Base-by-base conservation (phyloP, 2,797 vertebrate genomes). In the Crenichthys baileyi region DNA sequence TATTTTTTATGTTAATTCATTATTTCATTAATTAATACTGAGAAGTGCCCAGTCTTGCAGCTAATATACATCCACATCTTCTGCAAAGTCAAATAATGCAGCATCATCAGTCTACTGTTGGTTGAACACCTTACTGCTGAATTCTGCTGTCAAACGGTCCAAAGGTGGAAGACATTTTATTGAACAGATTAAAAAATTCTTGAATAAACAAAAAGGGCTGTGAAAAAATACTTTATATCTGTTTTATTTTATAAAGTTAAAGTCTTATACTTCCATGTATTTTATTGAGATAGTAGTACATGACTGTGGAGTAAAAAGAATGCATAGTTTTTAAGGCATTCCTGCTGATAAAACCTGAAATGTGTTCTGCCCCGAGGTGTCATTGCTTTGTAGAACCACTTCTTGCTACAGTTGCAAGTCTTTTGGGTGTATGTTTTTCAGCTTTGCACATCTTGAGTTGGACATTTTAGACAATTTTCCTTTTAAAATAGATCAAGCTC, bases 161-260 rank as follows among this genome's bases (percentile, higher is more conserved):
- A 63, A 63, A 63, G 29, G 60, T 36, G 29, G 2, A 31, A 63
- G 16, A 5, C 6, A 4, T 39, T 65, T 61, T 5, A 61, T 61
- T 65, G 16, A 65, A 16, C 36, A 22, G 36, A 22, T 18, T 65
- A 4, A 65, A 36, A 36, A 22, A 31, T 65, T 65, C 16, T 65
- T 20, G 61, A 39, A 1, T 2, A 22, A 22, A 6, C 12, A 65
- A 36, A 39, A 65, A 65, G 16, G 63, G 36, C 31, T 39, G 24
- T 63, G 31, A 63, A 63, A 61, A 63, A 18, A n/a, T 36, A 31
- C n/a, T 63, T 63, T 65, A 65, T 36, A 63, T 63, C 61, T 36
- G 36, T 36, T 63, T 31, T 7, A 9, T 36, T 63, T 36, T 63
- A 36, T 63, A 63, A 36, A 36, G 31, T n/a, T n/a, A 0, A 22